Conservation (phyloP, 2,888 invertebrate species). For the Lithophane socia region DNA sequence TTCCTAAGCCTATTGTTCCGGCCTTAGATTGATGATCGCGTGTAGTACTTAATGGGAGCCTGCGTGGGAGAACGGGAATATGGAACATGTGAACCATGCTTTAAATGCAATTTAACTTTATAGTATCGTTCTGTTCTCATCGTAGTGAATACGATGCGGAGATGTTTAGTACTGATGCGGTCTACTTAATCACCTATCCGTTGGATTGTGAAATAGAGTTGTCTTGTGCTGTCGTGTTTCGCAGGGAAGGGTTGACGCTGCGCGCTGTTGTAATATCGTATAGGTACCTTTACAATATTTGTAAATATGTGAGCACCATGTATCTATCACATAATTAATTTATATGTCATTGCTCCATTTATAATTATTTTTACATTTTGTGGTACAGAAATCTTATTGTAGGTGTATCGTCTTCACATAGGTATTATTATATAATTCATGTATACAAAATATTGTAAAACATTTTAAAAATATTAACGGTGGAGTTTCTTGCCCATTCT, state of each 20-base stretch:
- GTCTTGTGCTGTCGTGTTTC: constrained; percentile 9
- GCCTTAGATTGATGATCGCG: constrained; percentile 79
- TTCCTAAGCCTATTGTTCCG: constrained; percentile 77
- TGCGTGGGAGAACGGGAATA: constrained; percentile 83
- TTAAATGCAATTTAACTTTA: constrained; percentile 64
- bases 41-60: constrained; percentile 75
- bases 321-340: no score
- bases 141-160: constrained; percentile 52
- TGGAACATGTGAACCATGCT: constrained; percentile 85
- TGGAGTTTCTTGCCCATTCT: no score
- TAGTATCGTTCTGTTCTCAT: constrained; percentile 59
- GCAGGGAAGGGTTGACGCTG: constrained; percentile 1
- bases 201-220: constrained; percentile 47
- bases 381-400: no score
- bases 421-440: no score
- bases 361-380: no score
- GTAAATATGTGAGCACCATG: no score
- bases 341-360: no score
- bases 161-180: constrained; percentile 56
- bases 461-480: no score
- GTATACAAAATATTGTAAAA: no score
- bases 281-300: no score
- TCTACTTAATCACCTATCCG: constrained; percentile 52
- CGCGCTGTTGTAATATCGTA: no score
- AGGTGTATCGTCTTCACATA: no score